phyloP scores from a whole-genome alignment of 2,888 invertebrate genomes.

The Drosophila kambysellisi region DNA sequence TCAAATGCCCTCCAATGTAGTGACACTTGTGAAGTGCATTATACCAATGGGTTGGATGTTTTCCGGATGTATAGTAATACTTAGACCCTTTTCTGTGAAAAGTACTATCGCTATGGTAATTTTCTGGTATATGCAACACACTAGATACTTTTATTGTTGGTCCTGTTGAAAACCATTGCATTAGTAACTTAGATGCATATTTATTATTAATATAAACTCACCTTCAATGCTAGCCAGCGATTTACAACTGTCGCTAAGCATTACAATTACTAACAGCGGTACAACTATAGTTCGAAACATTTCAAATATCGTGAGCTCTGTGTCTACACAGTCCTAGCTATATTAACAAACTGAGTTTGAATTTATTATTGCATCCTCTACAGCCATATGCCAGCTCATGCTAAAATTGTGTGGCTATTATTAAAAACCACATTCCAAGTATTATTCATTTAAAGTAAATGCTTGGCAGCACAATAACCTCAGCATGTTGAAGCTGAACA shows the following conservation, averaged over 20 bases:
- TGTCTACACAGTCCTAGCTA: background rate
- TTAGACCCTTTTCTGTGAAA: conserved; percentile 2
- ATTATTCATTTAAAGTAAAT: conserved; percentile 8
- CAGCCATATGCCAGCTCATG: no score
- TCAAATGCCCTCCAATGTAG: conserved; percentile 19
- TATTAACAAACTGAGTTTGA: background rate
- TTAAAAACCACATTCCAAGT: background rate
- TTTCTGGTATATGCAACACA: background rate
- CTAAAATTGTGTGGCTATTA: background rate
- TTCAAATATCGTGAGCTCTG: background rate
- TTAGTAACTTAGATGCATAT: background rate
- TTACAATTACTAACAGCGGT: background rate
- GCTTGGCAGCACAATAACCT: background rate
- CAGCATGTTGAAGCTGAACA: background rate
- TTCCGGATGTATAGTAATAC: conserved; percentile 1
- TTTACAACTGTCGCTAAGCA: background rate
- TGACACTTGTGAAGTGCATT: conserved; percentile 15
- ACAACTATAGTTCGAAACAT: conserved; percentile 4
- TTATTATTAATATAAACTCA: conserved; percentile 6
- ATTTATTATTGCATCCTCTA: background rate
- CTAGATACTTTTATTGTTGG: background rate
- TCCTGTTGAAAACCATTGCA: background rate
- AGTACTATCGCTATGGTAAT: background rate
- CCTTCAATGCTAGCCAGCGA: conserved; percentile 13
- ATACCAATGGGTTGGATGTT: conserved; percentile 6